phyloP scores from a whole-genome alignment of 2,113 vertebrate genomes.

The Rhipidura dahli region DNA sequence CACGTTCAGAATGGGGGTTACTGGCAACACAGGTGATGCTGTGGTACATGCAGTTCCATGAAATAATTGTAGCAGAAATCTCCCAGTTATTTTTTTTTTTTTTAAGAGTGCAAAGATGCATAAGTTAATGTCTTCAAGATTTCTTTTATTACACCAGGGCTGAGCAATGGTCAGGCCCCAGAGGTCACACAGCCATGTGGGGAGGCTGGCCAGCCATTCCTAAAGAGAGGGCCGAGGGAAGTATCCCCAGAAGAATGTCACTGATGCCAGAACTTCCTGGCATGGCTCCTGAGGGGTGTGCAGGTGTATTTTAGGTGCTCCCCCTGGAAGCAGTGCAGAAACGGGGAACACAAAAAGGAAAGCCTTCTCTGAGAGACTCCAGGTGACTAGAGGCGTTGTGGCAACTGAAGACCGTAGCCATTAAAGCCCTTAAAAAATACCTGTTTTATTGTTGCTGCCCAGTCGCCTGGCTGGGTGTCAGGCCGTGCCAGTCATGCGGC shows the following conservation, averaged over 20 bases:
- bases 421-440: background rate
- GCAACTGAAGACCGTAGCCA: background rate
- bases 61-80: background rate
- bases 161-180: fast-evolving
- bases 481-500: background rate
- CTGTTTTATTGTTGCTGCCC: background rate
- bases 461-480: fast-evolving
- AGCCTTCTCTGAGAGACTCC: background rate
- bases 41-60: fast-evolving
- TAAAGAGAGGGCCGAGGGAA: background rate
- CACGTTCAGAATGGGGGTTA: background rate
- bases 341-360: background rate
- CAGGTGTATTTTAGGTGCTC: background rate
- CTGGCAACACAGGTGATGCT: background rate
- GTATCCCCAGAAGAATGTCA: no score
- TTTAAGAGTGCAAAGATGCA: fast-evolving
- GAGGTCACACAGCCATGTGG: fast-evolving
- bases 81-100: background rate
- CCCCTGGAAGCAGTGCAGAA: background rate
- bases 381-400: background rate
- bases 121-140: background rate
- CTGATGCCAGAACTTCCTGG: background rate
- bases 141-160: background rate
- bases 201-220: background rate
- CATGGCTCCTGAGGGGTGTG: fast-evolving